Conservation (phyloP, 2,113 vertebrate genomes). For the Amazona guildingii region DNA sequence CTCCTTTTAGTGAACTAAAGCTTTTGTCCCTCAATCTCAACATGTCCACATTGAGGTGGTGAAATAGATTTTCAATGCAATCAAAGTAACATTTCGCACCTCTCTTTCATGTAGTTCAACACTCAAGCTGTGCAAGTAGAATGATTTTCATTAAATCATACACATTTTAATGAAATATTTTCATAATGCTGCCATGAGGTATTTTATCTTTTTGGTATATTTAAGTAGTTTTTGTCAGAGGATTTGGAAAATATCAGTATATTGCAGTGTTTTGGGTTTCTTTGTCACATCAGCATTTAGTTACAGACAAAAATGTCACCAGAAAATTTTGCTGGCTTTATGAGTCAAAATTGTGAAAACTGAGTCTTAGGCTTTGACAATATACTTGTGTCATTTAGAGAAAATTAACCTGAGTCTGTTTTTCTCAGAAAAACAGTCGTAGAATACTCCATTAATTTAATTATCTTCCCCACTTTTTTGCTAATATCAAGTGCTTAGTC, state of each 20-base stretch:
- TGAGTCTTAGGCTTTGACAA: background rate
- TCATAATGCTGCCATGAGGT: background rate
- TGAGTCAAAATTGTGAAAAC: background rate
- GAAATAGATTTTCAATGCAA: background rate
- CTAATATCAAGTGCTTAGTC: background rate
- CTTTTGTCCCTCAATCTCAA: background rate
- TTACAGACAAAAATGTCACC: background rate
- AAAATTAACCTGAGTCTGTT: background rate
- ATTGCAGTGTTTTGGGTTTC: accelerated
- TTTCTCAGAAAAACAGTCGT: background rate
- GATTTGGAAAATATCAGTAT: background rate
- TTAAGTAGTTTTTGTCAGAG: background rate
- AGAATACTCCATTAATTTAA: background rate
- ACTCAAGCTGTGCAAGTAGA: background rate
- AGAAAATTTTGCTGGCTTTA: background rate
- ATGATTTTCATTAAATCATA: background rate
- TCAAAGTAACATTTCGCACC: background rate
- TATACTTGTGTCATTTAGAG: background rate
- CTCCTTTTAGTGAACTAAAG: background rate
- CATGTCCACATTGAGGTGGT: background rate
- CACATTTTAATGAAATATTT: background rate
- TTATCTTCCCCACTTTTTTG: background rate
- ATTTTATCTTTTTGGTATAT: background rate
- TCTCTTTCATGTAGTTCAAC: background rate
- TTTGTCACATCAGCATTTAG: background rate